phyloP scores from a whole-genome alignment of 2,797 vertebrate genomes.

The Sebastes taczanowskii region DNA sequence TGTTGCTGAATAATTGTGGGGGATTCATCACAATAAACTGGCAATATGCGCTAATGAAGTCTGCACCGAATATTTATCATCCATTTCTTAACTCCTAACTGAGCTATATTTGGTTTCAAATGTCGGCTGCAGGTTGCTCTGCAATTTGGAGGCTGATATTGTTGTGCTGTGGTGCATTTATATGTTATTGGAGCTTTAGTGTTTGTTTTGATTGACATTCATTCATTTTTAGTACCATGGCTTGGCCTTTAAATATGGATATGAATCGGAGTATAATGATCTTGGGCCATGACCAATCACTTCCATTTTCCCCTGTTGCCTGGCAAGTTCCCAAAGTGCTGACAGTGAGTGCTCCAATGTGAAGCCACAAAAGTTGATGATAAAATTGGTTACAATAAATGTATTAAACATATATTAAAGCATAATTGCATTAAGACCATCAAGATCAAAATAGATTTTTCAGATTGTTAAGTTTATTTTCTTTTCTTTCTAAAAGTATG shows the following conservation, averaged over 20 bases:
- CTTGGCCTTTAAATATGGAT: neutral
- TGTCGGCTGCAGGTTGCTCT: neutral
- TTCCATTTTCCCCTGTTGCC: neutral
- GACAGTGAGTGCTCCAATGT: neutral
- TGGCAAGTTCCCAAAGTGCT: neutral
- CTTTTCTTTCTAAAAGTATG: neutral
- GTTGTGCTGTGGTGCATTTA: neutral
- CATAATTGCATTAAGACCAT: neutral
- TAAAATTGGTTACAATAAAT: neutral
- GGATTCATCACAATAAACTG: neutral
- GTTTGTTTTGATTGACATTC: neutral
- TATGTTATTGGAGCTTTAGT: neutral
- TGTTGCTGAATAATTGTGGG: neutral
- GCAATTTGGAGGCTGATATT: neutral
- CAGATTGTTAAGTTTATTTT: neutral
- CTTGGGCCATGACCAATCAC: neutral
- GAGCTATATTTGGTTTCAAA: neutral
- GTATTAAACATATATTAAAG: neutral
- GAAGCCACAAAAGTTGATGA: neutral
- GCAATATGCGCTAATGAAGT: neutral
- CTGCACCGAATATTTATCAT: neutral
- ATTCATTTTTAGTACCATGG: neutral
- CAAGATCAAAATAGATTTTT: neutral
- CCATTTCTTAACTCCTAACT: neutral
- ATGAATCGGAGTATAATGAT: neutral